A percentile compares a stretch with the other conserved stretches of the same genome.
Evolutionary conservation across 1,140 invertebrate genomes (phyloP).

Genomic region (Drosophila serrata): DNA sequence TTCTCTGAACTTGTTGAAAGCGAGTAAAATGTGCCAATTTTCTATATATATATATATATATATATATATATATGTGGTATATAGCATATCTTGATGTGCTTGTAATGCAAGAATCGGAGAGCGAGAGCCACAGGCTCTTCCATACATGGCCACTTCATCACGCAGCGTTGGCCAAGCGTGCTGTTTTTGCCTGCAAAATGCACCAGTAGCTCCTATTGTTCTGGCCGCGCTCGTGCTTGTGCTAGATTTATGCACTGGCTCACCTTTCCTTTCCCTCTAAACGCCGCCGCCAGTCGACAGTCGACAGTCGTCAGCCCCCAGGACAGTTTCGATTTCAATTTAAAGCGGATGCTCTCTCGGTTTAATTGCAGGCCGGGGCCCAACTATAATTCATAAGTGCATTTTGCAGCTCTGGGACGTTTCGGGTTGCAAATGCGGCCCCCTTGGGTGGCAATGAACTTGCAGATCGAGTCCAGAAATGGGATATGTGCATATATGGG

Average conservation of each 20-base stretch:
- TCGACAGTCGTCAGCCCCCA: not conserved
- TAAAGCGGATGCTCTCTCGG: constrained; percentile 68
- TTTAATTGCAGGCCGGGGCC: constrained; percentile 63
- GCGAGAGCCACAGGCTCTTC: constrained; percentile 43
- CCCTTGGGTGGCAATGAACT: constrained; percentile 66
- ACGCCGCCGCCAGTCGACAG: too few species aligned
- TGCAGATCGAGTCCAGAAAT: constrained; percentile 48
- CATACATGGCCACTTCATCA: constrained; percentile 79
- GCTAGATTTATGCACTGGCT: constrained; percentile 72
- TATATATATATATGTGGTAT: constrained; percentile 45
- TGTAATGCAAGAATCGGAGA: constrained; percentile 45
- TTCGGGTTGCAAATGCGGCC: constrained; percentile 48
- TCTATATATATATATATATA: constrained; percentile 47
- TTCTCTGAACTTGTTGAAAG: constrained; percentile 72
- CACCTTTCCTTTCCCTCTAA: constrained; percentile 1
- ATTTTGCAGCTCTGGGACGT: constrained; percentile 25
- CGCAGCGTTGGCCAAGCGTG: constrained; percentile 80
- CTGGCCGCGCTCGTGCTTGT: constrained; percentile 78
- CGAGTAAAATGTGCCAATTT: constrained; percentile 81
- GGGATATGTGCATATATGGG: not conserved
- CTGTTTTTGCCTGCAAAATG: constrained; percentile 51
- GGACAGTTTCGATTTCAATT: constrained; percentile 79
- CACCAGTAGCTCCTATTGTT: constrained; percentile 60
- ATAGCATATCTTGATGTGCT: constrained; percentile 58
- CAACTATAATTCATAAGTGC: constrained; percentile 67